Base-by-base conservation (phyloP, 2,888 invertebrate genomes). In the Frankliniella intonsa region DNA sequence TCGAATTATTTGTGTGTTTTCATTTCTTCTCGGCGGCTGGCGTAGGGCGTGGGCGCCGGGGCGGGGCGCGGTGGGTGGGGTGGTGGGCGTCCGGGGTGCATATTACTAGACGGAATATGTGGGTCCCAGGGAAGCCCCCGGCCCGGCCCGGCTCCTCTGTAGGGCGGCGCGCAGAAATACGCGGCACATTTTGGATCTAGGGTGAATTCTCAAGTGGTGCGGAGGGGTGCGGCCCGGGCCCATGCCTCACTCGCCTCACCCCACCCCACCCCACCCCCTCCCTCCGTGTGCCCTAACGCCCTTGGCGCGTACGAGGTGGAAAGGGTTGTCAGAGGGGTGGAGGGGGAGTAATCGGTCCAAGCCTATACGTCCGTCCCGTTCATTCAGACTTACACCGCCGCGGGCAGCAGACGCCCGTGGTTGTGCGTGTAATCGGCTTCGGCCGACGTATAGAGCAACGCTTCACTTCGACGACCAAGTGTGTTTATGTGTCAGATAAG, bases 1-100 rank as follows among this genome's bases (percentile, higher is more conserved):
- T 76, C 69, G 69, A 76, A 76, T 76, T 76, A 76, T 76, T 76
- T 76, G 69, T 76, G 69, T 76, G 69, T 76, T 76, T 76, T 76
- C 69, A 76, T 76, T 76, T 76, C 69, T 76, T 25, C 69, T 76
- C 69, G 25, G 69, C 69, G 69, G 55, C 38, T 38, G 3, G 3
- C 38, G 38, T 12, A 19, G 55, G 14, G 55, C 55, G 55, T 14
- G 55, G 55, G 5, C n/a, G n/a, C n/a, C n/a, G 55, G 14, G 2
- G 55, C 55, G 55, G 55, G 55, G 55, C 55, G 55, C 3, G 55
- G 17, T 19, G 65, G 65, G 9, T 17, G 5, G 2, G 55, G 55
- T 2, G 14, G 14, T 55, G 65, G 69, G 62, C 38, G 69, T 8
- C 25, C 25, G 25, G 69, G 69, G 69, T 76, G 69, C 69, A 76